These are phyloP conservation scores for Acropternis orthonyx DNA, from an alignment of 2,797 vertebrate species.

Conservation along the genomic window DNA sequence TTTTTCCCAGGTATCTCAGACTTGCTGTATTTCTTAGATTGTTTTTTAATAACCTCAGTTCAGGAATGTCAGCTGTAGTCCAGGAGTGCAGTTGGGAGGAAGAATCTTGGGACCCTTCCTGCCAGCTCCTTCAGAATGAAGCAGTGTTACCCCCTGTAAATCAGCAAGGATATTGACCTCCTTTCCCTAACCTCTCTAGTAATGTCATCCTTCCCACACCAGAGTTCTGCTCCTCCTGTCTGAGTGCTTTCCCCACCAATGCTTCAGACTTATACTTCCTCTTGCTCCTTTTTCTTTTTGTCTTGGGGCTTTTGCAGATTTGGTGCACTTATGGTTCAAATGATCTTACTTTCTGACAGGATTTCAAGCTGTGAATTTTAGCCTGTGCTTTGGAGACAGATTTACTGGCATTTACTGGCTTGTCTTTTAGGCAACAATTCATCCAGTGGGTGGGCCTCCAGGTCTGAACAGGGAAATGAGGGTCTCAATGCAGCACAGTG, in stretches of 20 bases:
- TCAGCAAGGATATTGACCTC: background rate
- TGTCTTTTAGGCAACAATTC: background rate
- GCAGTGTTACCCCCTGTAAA: background rate
- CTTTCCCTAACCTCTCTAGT: background rate
- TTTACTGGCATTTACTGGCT: background rate
- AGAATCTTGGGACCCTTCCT: background rate
- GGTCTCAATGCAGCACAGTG: background rate
- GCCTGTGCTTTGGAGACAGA: background rate
- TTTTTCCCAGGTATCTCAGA: background rate
- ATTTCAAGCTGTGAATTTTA: background rate
- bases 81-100: background rate
- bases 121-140: background rate
- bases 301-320: background rate
- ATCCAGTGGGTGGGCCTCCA: background rate
- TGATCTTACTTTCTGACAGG: background rate
- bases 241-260: background rate
- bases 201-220: background rate
- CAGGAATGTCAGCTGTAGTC: background rate
- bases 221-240: background rate
- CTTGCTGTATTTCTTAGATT: background rate
- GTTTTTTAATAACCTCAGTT: background rate
- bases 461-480: background rate
- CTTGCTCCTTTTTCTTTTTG: background rate
- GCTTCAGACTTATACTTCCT: background rate
- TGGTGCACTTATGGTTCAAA: background rate